Evolutionary conservation across 2,888 invertebrate species (phyloP).

Genomic region (Yponomeuta cagnagella): DNA sequence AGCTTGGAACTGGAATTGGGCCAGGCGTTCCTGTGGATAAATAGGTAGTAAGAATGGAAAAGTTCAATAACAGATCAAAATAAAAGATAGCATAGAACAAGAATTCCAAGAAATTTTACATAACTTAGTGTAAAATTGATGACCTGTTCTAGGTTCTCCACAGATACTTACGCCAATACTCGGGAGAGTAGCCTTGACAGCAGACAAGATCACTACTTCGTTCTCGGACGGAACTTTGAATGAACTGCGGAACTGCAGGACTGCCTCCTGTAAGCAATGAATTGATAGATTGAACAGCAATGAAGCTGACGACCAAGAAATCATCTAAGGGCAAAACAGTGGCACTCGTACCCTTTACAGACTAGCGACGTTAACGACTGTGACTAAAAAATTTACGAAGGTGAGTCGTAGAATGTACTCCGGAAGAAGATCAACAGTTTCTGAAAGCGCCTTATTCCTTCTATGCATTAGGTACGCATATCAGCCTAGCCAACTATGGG

Average conservation of each 20-base stretch:
- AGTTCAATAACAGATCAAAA: neutral
- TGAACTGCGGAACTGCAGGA: constrained; percentile 42
- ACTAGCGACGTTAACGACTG: too few relatives aligned
- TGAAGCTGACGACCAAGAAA: neutral
- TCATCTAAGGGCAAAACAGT: neutral
- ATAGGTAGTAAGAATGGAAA: constrained; percentile 18
- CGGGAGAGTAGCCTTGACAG: constrained; percentile 46
- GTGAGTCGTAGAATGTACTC: too few relatives aligned
- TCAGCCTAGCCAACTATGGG: neutral
- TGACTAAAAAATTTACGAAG: too few relatives aligned
- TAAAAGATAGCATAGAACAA: neutral
- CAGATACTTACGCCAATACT: constrained; percentile 18
- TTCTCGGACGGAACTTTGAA: constrained; percentile 41
- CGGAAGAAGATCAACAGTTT: too few relatives aligned
- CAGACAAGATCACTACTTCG: constrained; percentile 47
- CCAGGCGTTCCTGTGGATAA: constrained; percentile 48
- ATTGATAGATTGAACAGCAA: neutral
- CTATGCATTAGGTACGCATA: too few relatives aligned
- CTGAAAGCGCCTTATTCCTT: too few relatives aligned
- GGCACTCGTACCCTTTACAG: neutral
- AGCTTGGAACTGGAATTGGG: constrained; percentile 50
- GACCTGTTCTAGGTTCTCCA: neutral
- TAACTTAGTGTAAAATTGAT: neutral
- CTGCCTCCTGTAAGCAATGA: constrained; percentile 43
- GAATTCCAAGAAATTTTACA: neutral